These are phyloP conservation scores for Xiphias gladius DNA, from an alignment of 2,113 vertebrate species.

Conservation along the genomic window DNA sequence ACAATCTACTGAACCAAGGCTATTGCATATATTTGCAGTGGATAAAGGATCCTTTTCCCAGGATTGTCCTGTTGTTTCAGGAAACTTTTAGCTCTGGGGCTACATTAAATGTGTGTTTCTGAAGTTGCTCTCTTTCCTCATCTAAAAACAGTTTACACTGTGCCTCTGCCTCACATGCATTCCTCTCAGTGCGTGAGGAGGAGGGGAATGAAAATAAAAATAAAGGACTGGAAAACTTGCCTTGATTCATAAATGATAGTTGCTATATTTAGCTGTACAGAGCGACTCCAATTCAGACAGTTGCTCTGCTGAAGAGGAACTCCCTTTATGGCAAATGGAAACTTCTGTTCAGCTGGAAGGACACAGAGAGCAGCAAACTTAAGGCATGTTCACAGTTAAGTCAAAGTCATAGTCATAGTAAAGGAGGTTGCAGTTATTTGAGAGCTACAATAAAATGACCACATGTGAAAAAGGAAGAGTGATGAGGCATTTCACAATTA, in stretches of 20 bases:
- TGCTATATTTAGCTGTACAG: slow-evolving; percentile 72
- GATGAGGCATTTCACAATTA: background rate
- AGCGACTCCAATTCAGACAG: slow-evolving; percentile 51
- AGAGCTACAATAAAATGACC: slow-evolving; percentile 3
- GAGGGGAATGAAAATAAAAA: slow-evolving; percentile 50
- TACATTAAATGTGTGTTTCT: background rate
- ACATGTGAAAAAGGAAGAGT: slow-evolving; percentile 11
- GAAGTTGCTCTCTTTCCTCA: slow-evolving; percentile 37
- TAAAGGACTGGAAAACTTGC: slow-evolving; percentile 68
- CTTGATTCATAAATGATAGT: slow-evolving; percentile 58
- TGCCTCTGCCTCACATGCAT: slow-evolving; percentile 62
- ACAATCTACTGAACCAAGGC: background rate
- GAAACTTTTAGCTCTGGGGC: background rate
- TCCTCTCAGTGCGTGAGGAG: slow-evolving; percentile 50
- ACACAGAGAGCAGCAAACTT: background rate
- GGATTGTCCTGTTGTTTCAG: background rate
- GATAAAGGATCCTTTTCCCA: background rate
- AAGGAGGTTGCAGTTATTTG: background rate
- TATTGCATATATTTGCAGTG: background rate
- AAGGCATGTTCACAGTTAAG: background rate
- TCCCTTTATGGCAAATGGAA: slow-evolving; percentile 42
- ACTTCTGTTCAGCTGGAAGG: background rate
- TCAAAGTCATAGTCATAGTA: background rate
- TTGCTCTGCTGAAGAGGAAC: slow-evolving; percentile 48
- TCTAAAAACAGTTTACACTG: slow-evolving; percentile 62